Conservation (phyloP, 1,140 invertebrate species). For the Drosophila subobscura region DNA sequence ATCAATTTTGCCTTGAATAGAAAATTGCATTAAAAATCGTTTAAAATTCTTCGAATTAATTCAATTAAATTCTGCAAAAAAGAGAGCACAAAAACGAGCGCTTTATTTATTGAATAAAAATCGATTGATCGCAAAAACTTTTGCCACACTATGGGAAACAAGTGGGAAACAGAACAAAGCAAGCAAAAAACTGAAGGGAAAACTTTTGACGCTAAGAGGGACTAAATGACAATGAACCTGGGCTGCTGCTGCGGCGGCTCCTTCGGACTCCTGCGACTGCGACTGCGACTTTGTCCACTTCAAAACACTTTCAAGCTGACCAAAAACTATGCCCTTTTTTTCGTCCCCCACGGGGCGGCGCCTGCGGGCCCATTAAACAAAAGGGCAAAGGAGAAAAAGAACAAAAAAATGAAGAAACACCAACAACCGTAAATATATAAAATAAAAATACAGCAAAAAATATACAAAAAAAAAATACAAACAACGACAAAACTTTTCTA, state of each 20-base stretch:
- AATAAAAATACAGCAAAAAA: conserved; percentile 13
- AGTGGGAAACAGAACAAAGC: neutral
- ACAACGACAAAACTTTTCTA: conserved; percentile 56
- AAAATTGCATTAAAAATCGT: no score
- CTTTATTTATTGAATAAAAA: neutral
- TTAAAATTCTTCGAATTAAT: neutral
- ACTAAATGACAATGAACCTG: no score
- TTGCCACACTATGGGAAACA: neutral
- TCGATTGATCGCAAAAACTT: neutral
- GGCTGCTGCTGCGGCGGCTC: no score
- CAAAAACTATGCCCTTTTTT: conserved; percentile 23
- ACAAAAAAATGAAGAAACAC: conserved; percentile 5
- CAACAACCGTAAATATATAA: conserved; percentile 14
- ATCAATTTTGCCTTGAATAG: no score
- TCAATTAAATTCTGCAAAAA: neutral
- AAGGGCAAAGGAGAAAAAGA: conserved; percentile 2
- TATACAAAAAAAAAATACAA: conserved; percentile 42
- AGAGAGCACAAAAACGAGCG: no score
- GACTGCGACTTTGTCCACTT: neutral
- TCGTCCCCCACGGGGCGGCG: neutral
- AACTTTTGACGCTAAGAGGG: no score
- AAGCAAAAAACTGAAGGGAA: conserved; percentile 5
- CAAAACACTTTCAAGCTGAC: conserved; percentile 15
- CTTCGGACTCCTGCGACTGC: neutral
- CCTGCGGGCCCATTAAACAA: conserved; percentile 16